phyloP scores from a whole-genome alignment of 2,888 invertebrate genomes.

The Auanema freiburgensis region DNA sequence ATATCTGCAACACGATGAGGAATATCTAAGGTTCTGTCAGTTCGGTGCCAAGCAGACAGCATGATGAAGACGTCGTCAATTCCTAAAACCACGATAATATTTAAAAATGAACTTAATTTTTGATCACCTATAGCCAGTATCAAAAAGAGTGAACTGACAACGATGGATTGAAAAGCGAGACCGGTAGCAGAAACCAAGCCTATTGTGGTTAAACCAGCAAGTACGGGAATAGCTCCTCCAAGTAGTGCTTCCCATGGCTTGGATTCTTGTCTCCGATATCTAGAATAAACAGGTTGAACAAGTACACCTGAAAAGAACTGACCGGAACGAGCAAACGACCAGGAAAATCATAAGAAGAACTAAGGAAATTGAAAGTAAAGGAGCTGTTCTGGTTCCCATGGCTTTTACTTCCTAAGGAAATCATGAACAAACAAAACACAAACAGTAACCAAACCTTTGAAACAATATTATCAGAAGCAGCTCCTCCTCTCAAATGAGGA shows the following conservation, averaged over 20 bases:
- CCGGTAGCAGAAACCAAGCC: slow-evolving; percentile 49
- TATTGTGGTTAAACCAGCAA: slow-evolving; percentile 43
- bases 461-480: slow-evolving; percentile 46
- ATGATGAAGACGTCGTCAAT: slow-evolving; percentile 55
- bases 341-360: slow-evolving; percentile 34
- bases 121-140: slow-evolving; percentile 43
- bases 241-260: slow-evolving; percentile 49
- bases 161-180: slow-evolving; percentile 49
- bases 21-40: slow-evolving; percentile 30
- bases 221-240: slow-evolving; percentile 46
- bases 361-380: slow-evolving; percentile 38
- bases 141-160: slow-evolving; percentile 47
- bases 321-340: slow-evolving; percentile 48
- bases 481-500: slow-evolving; percentile 33
- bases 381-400: slow-evolving; percentile 44
- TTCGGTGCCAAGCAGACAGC: slow-evolving; percentile 48
- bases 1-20: slow-evolving; percentile 37
- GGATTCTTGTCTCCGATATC: slow-evolving; percentile 33
- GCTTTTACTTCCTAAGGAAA: slow-evolving; percentile 28
- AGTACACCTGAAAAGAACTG: background rate
- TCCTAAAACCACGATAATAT: slow-evolving; percentile 13
- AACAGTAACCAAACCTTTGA: slow-evolving; percentile 25
- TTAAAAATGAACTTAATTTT: background rate
- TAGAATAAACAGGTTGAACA: slow-evolving; percentile 12
- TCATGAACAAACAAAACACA: background rate